Percentiles rank a stretch among this genome's conserved stretches.
These are phyloP conservation scores for Narcine bancroftii DNA, from an alignment of 2,113 vertebrate genomes.

Conservation along the genomic window DNA sequence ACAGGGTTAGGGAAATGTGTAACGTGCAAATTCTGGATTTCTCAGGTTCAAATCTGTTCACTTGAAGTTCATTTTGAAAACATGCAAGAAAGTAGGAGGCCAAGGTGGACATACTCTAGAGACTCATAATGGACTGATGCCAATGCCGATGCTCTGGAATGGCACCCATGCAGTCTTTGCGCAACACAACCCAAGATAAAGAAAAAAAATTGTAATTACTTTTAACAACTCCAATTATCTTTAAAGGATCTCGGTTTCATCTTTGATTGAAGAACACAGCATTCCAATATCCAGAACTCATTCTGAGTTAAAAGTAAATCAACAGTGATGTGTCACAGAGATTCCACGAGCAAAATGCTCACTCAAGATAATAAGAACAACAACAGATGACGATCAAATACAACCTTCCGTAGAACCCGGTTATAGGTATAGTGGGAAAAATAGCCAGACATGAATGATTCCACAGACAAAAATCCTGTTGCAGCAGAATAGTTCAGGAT, in stretches of 20 bases:
- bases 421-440: too few species aligned
- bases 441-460: neutral
- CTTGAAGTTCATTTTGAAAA: neutral
- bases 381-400: neutral
- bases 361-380: neutral
- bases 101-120: neutral
- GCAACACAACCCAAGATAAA: neutral
- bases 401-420: neutral
- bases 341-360: neutral
- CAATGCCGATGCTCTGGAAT: neutral
- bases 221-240: neutral
- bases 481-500: neutral
- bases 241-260: neutral
- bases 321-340: neutral
- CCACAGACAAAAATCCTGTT: neutral
- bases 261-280: neutral
- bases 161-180: neutral
- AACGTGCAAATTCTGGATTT: neutral
- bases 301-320: neutral
- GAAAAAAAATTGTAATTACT: neutral
- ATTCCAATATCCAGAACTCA: neutral
- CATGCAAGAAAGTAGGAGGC: neutral
- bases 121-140: neutral
- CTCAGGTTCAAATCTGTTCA: neutral
- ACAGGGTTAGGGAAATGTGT: neutral